A percentile compares a stretch with the other conserved stretches of the same genome.
Conservation (phyloP, 2,888 invertebrate genomes). For the Drosophila emarginata region DNA sequence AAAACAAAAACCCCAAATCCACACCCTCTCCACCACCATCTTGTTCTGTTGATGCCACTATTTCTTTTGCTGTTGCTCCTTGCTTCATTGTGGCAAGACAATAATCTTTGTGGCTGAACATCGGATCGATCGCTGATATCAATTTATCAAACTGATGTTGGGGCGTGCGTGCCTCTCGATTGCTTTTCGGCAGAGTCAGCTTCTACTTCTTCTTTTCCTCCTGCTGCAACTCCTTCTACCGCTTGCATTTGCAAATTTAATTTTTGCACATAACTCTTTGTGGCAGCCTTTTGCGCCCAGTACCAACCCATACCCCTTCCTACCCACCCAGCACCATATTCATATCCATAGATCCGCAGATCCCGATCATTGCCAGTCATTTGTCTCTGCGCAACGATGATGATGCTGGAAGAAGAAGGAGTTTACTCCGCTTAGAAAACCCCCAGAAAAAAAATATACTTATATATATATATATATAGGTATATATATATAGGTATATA, state of each 20-base stretch:
- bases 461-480: no score
- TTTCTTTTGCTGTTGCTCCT: conserved; percentile 13
- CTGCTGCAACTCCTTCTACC: conserved; percentile 18
- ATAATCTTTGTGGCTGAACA: conserved; percentile 42
- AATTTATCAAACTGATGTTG: conserved; percentile 81
- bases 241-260: conserved; percentile 72
- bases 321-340: no score
- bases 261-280: conserved; percentile 68
- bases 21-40: not conserved
- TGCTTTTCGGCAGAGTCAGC: conserved; percentile 67
- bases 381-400: conserved; percentile 71
- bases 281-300: conserved; percentile 58
- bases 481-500: conserved; percentile 43
- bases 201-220: conserved; percentile 15
- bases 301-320: no score
- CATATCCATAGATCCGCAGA: not conserved
- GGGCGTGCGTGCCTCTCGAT: conserved; percentile 75
- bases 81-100: conserved; percentile 30
- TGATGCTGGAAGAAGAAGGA: conserved; percentile 49
- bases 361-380: conserved; percentile 46
- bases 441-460: not conserved
- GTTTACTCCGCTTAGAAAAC: conserved; percentile 51
- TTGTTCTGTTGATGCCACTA: not conserved
- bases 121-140: conserved; percentile 80
- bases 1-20: not conserved